A percentile compares a stretch with the other conserved stretches of the same genome.
Evolutionary conservation across 2,797 vertebrate genomes (phyloP).

Genomic region (Dermochelys coriacea): DNA sequence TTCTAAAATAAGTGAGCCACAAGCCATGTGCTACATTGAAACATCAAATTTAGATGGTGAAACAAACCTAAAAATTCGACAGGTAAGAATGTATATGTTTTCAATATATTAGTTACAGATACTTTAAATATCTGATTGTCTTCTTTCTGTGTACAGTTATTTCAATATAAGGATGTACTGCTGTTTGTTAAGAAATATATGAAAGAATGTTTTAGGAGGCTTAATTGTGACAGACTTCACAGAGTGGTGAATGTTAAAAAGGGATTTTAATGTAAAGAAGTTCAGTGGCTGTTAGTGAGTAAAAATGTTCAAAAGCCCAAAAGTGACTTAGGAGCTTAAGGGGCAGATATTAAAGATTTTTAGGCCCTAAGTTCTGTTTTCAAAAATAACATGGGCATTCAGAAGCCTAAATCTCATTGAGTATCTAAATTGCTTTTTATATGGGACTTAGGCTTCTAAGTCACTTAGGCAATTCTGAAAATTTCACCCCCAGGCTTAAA

Average conservation of each 20-base stretch:
- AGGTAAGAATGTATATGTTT: conserved; percentile 83
- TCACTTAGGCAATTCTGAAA: not conserved
- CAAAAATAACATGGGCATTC: not conserved
- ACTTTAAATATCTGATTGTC: not conserved
- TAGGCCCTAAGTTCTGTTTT: not conserved
- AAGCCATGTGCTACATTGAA: conserved; percentile 99
- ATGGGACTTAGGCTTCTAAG: not conserved
- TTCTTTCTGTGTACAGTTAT: not conserved
- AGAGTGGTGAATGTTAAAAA: not conserved
- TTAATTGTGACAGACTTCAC: not conserved
- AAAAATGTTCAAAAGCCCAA: not conserved
- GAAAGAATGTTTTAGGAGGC: not conserved
- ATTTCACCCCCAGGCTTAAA: not conserved
- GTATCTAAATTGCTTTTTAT: not conserved
- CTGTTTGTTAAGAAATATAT: not conserved
- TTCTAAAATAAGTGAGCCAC: conserved; percentile 90
- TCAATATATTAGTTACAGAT: not conserved
- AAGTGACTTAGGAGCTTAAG: not conserved
- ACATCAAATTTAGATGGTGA: conserved; percentile 99
- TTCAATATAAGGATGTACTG: not conserved
- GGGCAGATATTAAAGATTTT: not conserved
- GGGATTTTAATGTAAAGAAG: not conserved
- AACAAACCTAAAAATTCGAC: conserved; percentile 99
- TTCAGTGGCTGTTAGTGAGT: not conserved
- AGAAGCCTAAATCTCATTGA: not conserved